Percentiles rank a stretch among this genome's conserved stretches.
These are phyloP conservation scores for Gryllus bimaculatus DNA, from an alignment of 1,140 invertebrate genomes.

Conservation along the genomic window DNA sequence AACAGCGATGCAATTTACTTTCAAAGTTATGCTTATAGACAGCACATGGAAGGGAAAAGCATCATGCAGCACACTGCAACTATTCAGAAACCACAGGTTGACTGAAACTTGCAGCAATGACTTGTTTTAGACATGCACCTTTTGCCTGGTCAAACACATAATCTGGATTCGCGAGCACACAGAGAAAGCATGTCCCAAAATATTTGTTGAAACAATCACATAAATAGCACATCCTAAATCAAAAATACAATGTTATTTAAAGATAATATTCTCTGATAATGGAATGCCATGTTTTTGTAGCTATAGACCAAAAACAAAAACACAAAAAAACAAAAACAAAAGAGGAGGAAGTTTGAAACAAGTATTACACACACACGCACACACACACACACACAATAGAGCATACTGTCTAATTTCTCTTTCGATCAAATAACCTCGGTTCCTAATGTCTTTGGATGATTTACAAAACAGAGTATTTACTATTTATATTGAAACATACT, in stretches of 20 bases:
- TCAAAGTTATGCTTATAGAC: not conserved
- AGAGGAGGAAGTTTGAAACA: too few species aligned
- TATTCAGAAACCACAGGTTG: not conserved
- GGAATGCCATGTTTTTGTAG: too few species aligned
- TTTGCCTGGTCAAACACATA: not conserved
- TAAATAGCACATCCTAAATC: not conserved
- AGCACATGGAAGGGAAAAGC: not conserved
- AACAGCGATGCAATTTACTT: not conserved
- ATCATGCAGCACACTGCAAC: not conserved
- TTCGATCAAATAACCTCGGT: too few species aligned
- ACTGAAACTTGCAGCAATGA: not conserved
- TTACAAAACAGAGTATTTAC: too few species aligned
- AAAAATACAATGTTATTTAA: not conserved
- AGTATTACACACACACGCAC: too few species aligned
- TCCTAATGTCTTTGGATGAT: too few species aligned
- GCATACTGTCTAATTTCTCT: too few species aligned
- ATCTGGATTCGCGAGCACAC: not conserved
- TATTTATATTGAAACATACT: too few species aligned
- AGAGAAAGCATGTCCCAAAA: conserved; percentile 2
- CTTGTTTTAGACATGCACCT: not conserved
- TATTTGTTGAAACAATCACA: conserved; percentile 1
- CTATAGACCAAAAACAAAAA: too few species aligned
- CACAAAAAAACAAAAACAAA: too few species aligned
- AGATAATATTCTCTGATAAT: not conserved
- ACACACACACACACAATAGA: too few species aligned